Base-by-base conservation (phyloP, 2,797 vertebrate species). In the Urosaurus nigricauda region DNA sequence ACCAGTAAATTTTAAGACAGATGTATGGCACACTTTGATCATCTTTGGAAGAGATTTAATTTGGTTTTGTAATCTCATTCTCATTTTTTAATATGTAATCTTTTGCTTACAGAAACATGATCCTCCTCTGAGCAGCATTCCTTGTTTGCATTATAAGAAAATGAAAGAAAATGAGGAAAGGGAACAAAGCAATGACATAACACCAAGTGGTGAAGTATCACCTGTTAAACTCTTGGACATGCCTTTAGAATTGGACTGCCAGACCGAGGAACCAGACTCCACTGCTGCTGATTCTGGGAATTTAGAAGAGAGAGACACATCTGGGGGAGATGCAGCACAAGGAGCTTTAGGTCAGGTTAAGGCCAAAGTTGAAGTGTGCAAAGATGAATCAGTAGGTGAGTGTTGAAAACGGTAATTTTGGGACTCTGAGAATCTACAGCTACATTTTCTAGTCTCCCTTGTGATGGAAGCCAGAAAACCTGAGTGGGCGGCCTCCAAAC, bases 351-450 rank as follows among this genome's bases (percentile, higher is more conserved):
- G 98, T 73, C 99, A 99, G 95, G 99, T 99, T 87, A 99, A 97
- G 96, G 99, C 99, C 95, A 99, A 99, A 96, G 99, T 99, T 90
- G 99, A 99, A 96, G 98, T 99, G 89, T 99, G 99, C 98, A 99
- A 99, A 96, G 99, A 99, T 65, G 99, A 99, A 96, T 99, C 99
- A 2, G 97, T 99, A 93, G 98, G 99, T 99, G 97, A 96, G 97
- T 96, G 88, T 86, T 86, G 77, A 6, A 90, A n/a, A 32, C 56
- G 37, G 40, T 24, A 2, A 19, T 12, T 71, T 56, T 53, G 17
- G 26, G 29, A 14, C 4, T 2, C 17, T 37, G 32, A 51, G 9
- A 58, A 60, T 58, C 12, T 83, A 19, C 12, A 24, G 4, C 32
- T 26, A 21, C 40, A 21, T 9, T n/a, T 73, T 53, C 16, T 16